A percentile compares a stretch with the other conserved stretches of the same genome.
phyloP scores from a whole-genome alignment of 2,113 vertebrate species.

The Hydropotes inermis region DNA sequence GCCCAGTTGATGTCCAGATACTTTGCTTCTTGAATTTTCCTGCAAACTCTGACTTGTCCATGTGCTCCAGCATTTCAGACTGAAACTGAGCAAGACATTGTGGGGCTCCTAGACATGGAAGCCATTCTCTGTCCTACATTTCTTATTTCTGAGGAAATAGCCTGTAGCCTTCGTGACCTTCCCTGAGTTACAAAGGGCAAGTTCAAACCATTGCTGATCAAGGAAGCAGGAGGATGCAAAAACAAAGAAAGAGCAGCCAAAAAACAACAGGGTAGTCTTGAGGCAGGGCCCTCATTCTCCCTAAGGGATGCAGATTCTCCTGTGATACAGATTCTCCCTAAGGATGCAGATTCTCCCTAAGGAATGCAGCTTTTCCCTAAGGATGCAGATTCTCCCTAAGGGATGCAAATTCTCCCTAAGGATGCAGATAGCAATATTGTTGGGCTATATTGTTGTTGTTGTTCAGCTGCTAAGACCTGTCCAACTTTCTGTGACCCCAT shows the following conservation, averaged over 20 bases:
- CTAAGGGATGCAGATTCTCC: neutral
- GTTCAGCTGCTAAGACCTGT: neutral
- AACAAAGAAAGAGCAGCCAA: neutral
- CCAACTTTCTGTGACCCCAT: neutral
- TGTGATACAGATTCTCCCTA: no score
- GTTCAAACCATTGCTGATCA: neutral
- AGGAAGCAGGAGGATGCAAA: accelerated
- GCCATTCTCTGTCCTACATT: neutral
- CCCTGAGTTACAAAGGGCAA: neutral
- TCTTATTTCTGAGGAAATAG: neutral
- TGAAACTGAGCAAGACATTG: neutral
- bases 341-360: no score
- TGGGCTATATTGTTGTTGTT: neutral
- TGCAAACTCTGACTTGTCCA: neutral
- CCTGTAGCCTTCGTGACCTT: neutral
- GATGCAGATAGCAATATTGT: neutral
- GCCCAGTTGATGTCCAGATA: neutral
- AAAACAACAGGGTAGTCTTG: accelerated
- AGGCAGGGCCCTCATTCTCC: neutral
- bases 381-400: no score
- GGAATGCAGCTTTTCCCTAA: no score
- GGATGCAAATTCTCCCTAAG: no score
- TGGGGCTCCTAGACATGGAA: neutral
- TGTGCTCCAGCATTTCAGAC: neutral
- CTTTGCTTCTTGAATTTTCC: neutral